Evolutionary conservation across 2,113 vertebrate species (phyloP).

Genomic region (Equus quagga): DNA sequence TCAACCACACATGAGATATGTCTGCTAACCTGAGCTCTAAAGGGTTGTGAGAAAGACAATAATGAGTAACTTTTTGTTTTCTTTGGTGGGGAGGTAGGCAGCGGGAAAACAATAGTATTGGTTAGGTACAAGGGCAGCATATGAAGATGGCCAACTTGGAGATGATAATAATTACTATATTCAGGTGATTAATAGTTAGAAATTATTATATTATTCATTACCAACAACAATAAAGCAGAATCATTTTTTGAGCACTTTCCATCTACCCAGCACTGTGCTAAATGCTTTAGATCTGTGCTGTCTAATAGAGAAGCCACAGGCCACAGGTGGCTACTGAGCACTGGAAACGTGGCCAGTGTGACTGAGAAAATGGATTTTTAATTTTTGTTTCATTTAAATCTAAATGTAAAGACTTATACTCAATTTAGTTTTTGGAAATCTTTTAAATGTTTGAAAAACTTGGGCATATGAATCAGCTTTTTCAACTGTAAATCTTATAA

Average conservation of each 20-base stretch:
- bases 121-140: neutral
- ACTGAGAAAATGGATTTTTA: neutral
- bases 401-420: neutral
- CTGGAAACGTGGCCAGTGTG: neutral
- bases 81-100: neutral
- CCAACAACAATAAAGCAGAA: neutral
- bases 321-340: neutral
- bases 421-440: neutral
- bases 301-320: neutral
- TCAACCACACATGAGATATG: neutral
- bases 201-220: neutral
- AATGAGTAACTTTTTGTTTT: neutral
- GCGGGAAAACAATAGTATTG: neutral
- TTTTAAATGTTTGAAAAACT: neutral
- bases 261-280: neutral
- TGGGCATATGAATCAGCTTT: neutral
- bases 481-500: neutral
- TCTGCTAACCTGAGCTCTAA: neutral
- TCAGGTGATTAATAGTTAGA: neutral
- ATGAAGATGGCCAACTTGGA: neutral
- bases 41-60: neutral
- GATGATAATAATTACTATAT: neutral
- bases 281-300: neutral
- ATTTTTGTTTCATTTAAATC: neutral
- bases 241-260: neutral